These are phyloP conservation scores for Enteromius paludinosus DNA, from an alignment of 2,797 vertebrate genomes.

Conservation along the genomic window DNA sequence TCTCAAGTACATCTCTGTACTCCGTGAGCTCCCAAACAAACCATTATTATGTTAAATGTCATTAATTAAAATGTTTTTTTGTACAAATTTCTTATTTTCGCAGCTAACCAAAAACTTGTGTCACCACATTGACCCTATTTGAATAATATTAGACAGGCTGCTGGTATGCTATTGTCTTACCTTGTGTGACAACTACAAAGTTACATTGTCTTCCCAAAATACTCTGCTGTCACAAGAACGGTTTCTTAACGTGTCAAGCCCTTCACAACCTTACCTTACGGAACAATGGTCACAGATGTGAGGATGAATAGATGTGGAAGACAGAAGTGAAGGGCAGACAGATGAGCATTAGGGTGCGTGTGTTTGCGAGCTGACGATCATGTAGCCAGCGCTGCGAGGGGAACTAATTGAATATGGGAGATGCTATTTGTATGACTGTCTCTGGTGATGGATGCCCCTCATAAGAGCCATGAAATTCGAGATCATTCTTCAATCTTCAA, in stretches of 20 bases:
- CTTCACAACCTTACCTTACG: slow-evolving; percentile 20
- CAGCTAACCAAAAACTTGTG: background rate
- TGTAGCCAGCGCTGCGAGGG: slow-evolving; percentile 49
- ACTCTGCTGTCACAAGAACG: slow-evolving; percentile 4
- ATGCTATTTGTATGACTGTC: slow-evolving; percentile 76
- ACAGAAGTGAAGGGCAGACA: slow-evolving; percentile 32
- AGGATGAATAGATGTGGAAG: slow-evolving; percentile 29
- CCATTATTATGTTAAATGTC: background rate
- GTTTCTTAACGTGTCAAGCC: slow-evolving; percentile 14
- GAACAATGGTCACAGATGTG: slow-evolving; percentile 32
- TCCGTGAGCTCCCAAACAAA: background rate
- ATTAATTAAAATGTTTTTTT: background rate
- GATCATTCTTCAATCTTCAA: slow-evolving; percentile 81
- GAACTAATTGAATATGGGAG: slow-evolving; percentile 73
- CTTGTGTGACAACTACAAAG: slow-evolving; percentile 35
- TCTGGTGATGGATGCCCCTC: slow-evolving; percentile 80
- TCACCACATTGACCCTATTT: slow-evolving; percentile 5
- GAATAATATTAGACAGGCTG: slow-evolving; percentile 41
- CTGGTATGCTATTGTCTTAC: slow-evolving; percentile 39
- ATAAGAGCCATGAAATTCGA: slow-evolving; percentile 78
- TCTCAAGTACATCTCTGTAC: too few species aligned
- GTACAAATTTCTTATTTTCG: background rate
- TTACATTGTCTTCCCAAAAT: slow-evolving; percentile 9
- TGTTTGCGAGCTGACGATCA: slow-evolving; percentile 24
- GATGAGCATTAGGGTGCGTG: slow-evolving; percentile 29